Evolutionary conservation across 1,140 invertebrate genomes (phyloP).

Genomic region (Bombyx mandarina): DNA sequence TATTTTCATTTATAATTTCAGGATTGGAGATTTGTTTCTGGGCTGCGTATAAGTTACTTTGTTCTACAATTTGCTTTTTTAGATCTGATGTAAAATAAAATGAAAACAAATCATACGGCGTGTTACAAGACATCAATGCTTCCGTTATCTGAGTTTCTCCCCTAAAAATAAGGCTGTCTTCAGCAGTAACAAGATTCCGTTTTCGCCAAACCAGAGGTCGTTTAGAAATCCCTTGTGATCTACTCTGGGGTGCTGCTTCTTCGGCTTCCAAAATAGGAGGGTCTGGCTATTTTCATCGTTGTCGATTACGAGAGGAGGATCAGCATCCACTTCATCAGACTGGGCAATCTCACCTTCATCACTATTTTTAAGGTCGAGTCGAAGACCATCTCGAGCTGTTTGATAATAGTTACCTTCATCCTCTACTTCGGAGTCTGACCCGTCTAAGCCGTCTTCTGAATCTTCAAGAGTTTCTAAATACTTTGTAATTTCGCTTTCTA

Average conservation of each 20-base stretch:
- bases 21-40: constrained; percentile 8
- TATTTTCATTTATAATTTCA: constrained; percentile 8
- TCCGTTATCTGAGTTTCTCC: constrained; percentile 8
- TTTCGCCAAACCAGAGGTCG: constrained; percentile 9
- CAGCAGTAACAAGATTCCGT: constrained; percentile 8
- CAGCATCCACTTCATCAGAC: constrained; percentile 8
- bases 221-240: constrained; percentile 8
- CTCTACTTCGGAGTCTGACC: constrained; percentile 8
- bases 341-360: constrained; percentile 10
- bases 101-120: constrained; percentile 8
- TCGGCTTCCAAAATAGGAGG: constrained; percentile 7
- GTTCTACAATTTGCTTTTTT: constrained; percentile 8
- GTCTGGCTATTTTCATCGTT: constrained; percentile 15
- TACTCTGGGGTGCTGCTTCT: constrained; percentile 8
- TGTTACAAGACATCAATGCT: constrained; percentile 8
- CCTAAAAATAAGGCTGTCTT: constrained; percentile 8
- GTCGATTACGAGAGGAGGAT: constrained; percentile 7
- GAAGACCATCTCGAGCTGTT: constrained; percentile 8
- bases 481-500: constrained; percentile 8
- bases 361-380: constrained; percentile 12
- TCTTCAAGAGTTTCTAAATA: constrained; percentile 9
- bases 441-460: constrained; percentile 7
- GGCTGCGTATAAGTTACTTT: constrained; percentile 5
- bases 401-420: constrained; percentile 9
- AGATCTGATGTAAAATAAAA: constrained; percentile 18